Base-by-base conservation (phyloP, 2,797 vertebrate species). In the Molothrus aeneus region DNA sequence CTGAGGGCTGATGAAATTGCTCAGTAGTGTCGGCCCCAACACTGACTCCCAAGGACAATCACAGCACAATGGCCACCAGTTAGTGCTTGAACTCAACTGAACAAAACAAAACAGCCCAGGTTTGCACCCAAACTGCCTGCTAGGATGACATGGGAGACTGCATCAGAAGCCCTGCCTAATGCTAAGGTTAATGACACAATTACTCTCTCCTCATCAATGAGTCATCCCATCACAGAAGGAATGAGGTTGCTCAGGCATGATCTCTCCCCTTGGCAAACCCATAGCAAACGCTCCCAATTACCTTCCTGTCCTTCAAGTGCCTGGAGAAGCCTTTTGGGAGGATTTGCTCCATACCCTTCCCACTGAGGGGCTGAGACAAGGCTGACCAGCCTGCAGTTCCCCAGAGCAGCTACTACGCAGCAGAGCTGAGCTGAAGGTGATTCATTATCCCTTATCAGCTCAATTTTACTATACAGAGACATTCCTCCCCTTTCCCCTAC, bases 401-500 rank as follows among this genome's bases (percentile, higher is more conserved):
- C 59, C 82, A 64, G 61, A 86, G 38, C 72, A 51, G 47, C 85
- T 87, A 18, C 69, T 51, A 3, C 43, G 51, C 65, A 86, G 80
- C 94, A 92, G 85, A 86, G 77, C 64, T 0, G 17, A 93, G 93
- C 48, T 86, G 79, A 70, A 92, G 88, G 92, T 87, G 83, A 97
- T 92, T 92, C 95, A 90, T 95, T 95, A 90, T 73, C 93, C 86
- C 92, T 96, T 96, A 96, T 96, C 96, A 97, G 95, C 88, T 72
- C 1, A 54, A 77, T 90, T 94, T 84, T 84, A 82, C 93, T 81
- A 88, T 86, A 61, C 80, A 94, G 92, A 96, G 73, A 92, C 94
- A 97, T 97, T 96, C 95, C 83, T 95, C 88, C 95, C 96, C 95
- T 95, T 95, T 95, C 92, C 93, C 93, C 94, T 95, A 92, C 77